phyloP scores from a whole-genome alignment of 2,113 vertebrate genomes.

The Pseudorectes ferrugineus region DNA sequence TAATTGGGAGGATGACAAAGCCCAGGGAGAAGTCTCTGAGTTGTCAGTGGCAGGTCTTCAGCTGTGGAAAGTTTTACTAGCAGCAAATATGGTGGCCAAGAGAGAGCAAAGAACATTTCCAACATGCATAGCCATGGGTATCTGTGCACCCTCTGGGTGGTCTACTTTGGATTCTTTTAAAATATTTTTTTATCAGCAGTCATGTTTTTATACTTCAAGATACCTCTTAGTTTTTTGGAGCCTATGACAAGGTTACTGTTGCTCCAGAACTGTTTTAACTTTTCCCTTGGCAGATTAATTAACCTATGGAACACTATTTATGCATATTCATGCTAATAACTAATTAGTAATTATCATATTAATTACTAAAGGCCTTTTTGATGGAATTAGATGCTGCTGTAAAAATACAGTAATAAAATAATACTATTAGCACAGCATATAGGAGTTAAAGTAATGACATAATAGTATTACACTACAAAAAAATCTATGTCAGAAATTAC shows the following conservation, averaged over 20 bases:
- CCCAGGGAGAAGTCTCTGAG: background rate
- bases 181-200: background rate
- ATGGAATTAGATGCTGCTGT: background rate
- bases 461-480: background rate
- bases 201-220: background rate
- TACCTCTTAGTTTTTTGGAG: background rate
- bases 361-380: background rate
- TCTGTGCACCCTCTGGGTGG: background rate
- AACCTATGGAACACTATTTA: background rate
- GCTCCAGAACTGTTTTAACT: background rate
- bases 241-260: background rate
- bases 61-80: background rate
- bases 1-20: background rate
- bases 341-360: background rate
- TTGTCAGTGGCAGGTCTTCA: background rate
- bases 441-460: background rate
- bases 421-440: background rate
- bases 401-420: background rate
- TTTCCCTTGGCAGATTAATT: background rate
- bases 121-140: background rate
- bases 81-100: background rate
- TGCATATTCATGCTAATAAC: background rate
- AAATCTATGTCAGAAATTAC: background rate
- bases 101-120: background rate
- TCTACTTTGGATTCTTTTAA: background rate